Percentiles rank a stretch among this genome's conserved stretches.
Conservation (phyloP, 2,797 vertebrate genomes). For the Rhinella marina region DNA sequence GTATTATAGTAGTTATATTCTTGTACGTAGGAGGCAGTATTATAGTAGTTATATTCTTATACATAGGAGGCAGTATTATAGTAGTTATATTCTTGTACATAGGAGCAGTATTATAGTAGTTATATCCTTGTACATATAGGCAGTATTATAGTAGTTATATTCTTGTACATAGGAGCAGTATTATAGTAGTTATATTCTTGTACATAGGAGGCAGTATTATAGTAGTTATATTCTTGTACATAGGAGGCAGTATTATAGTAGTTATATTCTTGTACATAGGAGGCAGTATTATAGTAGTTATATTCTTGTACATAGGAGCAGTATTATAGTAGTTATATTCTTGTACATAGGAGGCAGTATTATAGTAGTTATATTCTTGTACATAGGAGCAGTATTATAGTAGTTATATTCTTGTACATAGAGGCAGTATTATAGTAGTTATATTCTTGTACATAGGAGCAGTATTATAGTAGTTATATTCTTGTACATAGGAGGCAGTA, state of each 20-base stretch:
- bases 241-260: constrained; percentile 3
- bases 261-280: constrained; percentile 12
- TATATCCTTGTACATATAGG: neutral
- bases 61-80: constrained; percentile 8
- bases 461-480: constrained; percentile 9
- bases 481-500: constrained; percentile 3
- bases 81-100: constrained; percentile 8
- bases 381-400: constrained; percentile 1
- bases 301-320: neutral
- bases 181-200: constrained; percentile 15
- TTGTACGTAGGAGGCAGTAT: neutral
- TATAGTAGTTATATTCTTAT: constrained; percentile 8
- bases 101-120: constrained; percentile 6
- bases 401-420: constrained; percentile 6
- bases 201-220: constrained; percentile 10
- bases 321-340: constrained; percentile 15
- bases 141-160: constrained; percentile 12
- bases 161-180: constrained; percentile 3
- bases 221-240: constrained; percentile 13
- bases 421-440: constrained; percentile 3
- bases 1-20: constrained; percentile 12
- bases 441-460: neutral
- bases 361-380: constrained; percentile 2
- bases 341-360: neutral
- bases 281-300: constrained; percentile 12